Evolutionary conservation across 2,888 invertebrate species (phyloP).

Genomic region (Nudaria mundana): DNA sequence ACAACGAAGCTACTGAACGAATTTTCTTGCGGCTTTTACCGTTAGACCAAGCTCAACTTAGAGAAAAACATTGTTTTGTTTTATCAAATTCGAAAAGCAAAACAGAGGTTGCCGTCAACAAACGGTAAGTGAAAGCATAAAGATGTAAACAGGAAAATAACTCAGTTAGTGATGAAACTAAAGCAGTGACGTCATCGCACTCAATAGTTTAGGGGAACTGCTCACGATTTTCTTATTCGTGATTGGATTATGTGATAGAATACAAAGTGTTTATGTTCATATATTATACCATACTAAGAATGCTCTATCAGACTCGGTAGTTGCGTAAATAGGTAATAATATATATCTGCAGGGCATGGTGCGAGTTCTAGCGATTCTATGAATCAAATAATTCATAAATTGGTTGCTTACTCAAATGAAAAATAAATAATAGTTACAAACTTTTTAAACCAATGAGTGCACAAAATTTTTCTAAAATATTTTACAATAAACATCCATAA

Average conservation of each 20-base stretch:
- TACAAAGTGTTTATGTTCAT: conserved; percentile 18
- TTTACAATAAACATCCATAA: too few species aligned
- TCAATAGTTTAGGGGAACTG: conserved; percentile 16
- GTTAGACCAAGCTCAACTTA: too few species aligned
- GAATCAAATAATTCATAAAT: not conserved
- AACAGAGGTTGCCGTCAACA: too few species aligned
- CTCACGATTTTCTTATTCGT: conserved; percentile 29
- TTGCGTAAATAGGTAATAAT: conserved; percentile 24
- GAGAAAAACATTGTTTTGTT: too few species aligned
- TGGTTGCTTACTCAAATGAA: not conserved
- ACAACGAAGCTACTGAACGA: too few species aligned
- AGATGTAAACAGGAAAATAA: not conserved
- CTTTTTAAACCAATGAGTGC: not conserved
- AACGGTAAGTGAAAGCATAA: too few species aligned
- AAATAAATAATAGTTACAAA: not conserved
- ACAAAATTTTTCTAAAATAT: too few species aligned
- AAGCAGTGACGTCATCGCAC: conserved; percentile 14
- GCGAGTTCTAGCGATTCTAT: not conserved
- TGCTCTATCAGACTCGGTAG: conserved; percentile 31
- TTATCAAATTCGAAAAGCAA: too few species aligned
- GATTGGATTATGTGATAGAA: conserved; percentile 27
- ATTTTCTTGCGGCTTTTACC: too few species aligned
- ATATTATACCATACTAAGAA: conserved; percentile 23
- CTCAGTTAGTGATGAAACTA: too few species aligned
- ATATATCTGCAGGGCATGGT: conserved; percentile 19